phyloP scores from a whole-genome alignment of 2,888 invertebrate genomes.

The Horisme vitalbata region DNA sequence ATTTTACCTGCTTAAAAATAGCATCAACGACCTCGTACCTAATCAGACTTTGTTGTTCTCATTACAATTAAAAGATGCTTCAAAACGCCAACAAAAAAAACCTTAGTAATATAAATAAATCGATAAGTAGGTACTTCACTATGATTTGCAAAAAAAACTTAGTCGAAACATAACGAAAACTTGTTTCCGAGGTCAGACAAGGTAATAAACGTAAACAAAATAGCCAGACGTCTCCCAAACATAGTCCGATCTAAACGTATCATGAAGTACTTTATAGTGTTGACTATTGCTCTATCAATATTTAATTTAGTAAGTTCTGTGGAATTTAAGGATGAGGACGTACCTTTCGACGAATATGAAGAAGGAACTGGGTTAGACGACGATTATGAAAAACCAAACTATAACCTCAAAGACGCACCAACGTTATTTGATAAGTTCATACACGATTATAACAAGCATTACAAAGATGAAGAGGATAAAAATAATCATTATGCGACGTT shows the following conservation, averaged over 20 bases:
- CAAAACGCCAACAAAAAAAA: no score
- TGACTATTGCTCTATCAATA: conserved; percentile 27
- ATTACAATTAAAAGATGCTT: neutral
- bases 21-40: no score
- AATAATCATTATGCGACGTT: conserved; percentile 52
- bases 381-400: conserved; percentile 41
- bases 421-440: conserved; percentile 52
- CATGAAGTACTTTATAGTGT: conserved; percentile 39
- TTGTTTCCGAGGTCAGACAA: conserved; percentile 43
- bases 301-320: conserved; percentile 28
- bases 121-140: neutral
- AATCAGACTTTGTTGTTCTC: neutral
- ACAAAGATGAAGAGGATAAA: conserved; percentile 47
- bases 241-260: conserved; percentile 27
- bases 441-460: conserved; percentile 49
- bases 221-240: conserved; percentile 32
- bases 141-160: conserved; percentile 23
- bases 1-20: no score
- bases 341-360: conserved; percentile 18
- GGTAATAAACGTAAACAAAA: conserved; percentile 30
- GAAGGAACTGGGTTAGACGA: conserved; percentile 22
- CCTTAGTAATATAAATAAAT: no score
- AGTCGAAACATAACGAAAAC: conserved; percentile 28
- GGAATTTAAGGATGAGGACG: conserved; percentile 23
- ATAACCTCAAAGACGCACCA: conserved; percentile 54